These are phyloP conservation scores for Psilopsiagon aurifrons DNA, from an alignment of 2,113 vertebrate genomes.

Conservation along the genomic window DNA sequence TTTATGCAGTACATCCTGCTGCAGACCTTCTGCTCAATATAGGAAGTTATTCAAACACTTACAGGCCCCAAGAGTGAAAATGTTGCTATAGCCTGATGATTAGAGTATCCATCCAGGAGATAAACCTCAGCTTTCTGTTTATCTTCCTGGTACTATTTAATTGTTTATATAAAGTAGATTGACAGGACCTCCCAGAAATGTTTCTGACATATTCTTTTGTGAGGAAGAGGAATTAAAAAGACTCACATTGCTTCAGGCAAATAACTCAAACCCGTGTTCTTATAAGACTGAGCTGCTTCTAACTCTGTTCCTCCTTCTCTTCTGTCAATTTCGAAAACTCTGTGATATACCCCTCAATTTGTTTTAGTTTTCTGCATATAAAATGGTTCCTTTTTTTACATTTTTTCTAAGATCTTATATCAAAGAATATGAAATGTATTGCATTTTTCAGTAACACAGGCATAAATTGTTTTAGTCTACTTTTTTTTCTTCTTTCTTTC, in stretches of 20 bases:
- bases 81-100: background rate
- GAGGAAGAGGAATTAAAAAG: background rate
- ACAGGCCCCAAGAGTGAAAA: background rate
- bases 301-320: background rate
- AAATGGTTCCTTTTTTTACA: background rate
- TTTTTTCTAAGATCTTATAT: background rate
- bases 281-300: background rate
- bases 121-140: background rate
- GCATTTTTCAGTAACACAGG: background rate
- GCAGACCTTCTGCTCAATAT: background rate
- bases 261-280: background rate
- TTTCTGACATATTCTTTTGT: background rate
- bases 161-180: background rate
- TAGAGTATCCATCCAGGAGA: background rate
- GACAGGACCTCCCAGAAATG: background rate
- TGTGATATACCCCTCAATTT: background rate
- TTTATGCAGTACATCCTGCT: background rate
- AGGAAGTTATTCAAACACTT: background rate
- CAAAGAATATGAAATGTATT: background rate
- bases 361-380: background rate
- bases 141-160: conserved; percentile 11
- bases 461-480: background rate
- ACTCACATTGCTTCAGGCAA: background rate
- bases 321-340: background rate
- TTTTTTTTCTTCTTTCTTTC: background rate